A percentile compares a stretch with the other conserved stretches of the same genome.
Evolutionary conservation across 2,888 invertebrate species (phyloP).

Genomic region (Netelia fuscicornis): DNA sequence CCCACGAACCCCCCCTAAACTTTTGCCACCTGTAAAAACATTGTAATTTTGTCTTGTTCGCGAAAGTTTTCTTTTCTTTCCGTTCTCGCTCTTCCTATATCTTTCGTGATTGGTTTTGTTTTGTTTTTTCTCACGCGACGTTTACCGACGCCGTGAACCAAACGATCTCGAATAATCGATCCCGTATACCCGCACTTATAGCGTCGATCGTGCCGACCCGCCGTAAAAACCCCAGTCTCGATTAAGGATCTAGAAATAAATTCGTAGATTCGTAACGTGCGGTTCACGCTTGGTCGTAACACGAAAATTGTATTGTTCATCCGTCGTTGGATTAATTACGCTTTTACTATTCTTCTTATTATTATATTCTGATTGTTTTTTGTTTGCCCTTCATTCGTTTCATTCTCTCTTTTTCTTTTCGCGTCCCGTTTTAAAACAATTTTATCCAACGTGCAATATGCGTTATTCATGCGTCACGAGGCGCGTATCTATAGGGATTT

Average conservation of each 20-base stretch:
- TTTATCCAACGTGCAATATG: not conserved
- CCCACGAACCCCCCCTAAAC: conserved; percentile 41
- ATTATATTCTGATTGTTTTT: not conserved
- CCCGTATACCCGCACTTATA: conserved; percentile 7
- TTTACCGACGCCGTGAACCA: not conserved
- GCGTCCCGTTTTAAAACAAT: conserved; percentile 6
- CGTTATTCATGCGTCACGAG: conserved; percentile 30
- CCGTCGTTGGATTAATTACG: not conserved
- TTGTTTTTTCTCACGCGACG: too few species aligned
- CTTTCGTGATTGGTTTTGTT: not conserved
- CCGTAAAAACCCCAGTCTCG: conserved; percentile 22
- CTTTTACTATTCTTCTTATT: not conserved
- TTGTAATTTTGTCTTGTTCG: conserved; percentile 39
- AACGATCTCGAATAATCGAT: conserved; percentile 4
- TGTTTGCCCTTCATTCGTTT: conserved; percentile 10
- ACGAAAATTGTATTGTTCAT: not conserved
- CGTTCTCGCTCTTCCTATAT: not conserved
- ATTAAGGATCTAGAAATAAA: conserved; percentile 41
- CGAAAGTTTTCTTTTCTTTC: conserved; percentile 23
- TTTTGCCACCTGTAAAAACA: conserved; percentile 64
- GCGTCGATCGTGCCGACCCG: conserved; percentile 21
- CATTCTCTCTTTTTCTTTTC: not conserved
- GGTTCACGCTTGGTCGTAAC: not conserved
- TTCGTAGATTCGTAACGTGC: conserved; percentile 17
- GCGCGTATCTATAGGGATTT: not conserved